A percentile compares a stretch with the other conserved stretches of the same genome.
phyloP scores from a whole-genome alignment of 2,113 vertebrate species.

The Oryzias melastigma region DNA sequence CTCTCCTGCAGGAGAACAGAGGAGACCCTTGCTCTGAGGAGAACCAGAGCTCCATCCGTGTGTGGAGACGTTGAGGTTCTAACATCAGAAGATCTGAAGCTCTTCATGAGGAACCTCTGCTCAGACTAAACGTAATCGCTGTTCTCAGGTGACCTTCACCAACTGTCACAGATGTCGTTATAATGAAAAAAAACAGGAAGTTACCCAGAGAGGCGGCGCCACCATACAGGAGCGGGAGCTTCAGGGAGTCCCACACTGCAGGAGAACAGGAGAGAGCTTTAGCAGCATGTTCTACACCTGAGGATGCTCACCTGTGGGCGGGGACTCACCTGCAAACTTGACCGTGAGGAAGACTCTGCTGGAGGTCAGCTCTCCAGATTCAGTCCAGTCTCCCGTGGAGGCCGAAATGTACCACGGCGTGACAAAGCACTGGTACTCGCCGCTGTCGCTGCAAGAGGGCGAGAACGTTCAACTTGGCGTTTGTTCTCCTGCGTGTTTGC shows the following conservation, averaged over 20 bases:
- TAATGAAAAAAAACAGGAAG: too few relatives aligned
- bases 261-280: background rate
- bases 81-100: too few relatives aligned
- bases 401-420: constrained; percentile 86
- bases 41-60: too few relatives aligned
- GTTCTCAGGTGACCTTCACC: background rate
- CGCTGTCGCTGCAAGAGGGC: constrained; percentile 76
- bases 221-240: constrained; percentile 91
- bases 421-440: constrained; percentile 87
- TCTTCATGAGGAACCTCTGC: too few relatives aligned
- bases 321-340: constrained; percentile 86
- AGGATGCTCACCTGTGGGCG: background rate
- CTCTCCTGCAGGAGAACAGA: too few relatives aligned
- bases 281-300: background rate
- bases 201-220: constrained; percentile 80
- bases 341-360: constrained; percentile 84
- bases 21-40: too few relatives aligned
- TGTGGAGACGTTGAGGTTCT: too few relatives aligned
- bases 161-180: background rate
- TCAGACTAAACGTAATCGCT: too few relatives aligned
- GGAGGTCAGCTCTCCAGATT: constrained; percentile 80
- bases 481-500: too few relatives aligned
- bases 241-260: constrained; percentile 91
- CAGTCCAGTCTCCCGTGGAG: constrained; percentile 82
- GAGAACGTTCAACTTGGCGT: background rate